Evolutionary conservation across 1,140 invertebrate genomes (phyloP).

Genomic region (Nasonia vitripennis): DNA sequence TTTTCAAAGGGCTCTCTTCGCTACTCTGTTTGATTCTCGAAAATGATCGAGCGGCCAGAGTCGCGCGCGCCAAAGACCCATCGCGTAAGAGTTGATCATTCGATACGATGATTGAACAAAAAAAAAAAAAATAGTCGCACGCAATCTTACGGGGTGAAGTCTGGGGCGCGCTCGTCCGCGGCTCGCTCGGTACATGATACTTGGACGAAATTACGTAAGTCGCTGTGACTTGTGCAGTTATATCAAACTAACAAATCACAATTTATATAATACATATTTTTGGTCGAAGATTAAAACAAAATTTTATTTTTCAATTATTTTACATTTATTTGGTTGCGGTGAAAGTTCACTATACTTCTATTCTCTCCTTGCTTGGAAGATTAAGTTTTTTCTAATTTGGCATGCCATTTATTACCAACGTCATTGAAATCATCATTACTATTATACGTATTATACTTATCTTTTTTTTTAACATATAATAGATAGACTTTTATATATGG

Average conservation of each 20-base stretch:
- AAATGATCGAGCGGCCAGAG: slow-evolving; percentile 56
- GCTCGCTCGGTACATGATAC: slow-evolving; percentile 25
- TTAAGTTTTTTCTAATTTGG: slow-evolving; percentile 74
- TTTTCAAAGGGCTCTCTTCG: slow-evolving; percentile 66
- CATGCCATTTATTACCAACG: slow-evolving; percentile 72
- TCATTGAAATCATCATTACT: slow-evolving; percentile 73
- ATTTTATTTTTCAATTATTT: slow-evolving; percentile 56
- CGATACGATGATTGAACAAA: background rate
- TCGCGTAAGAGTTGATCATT: background rate
- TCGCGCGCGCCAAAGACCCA: slow-evolving; percentile 26
- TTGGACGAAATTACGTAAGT: slow-evolving; percentile 57
- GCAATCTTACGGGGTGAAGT: slow-evolving; percentile 2
- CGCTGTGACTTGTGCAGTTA: slow-evolving; percentile 74
- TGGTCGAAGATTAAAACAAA: slow-evolving; percentile 59
- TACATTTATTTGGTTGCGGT: slow-evolving; percentile 71
- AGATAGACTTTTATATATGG: slow-evolving; percentile 22
- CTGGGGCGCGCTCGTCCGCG: slow-evolving; percentile 8
- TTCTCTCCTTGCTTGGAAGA: slow-evolving; percentile 70
- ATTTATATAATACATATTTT: slow-evolving; percentile 54
- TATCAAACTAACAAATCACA: slow-evolving; percentile 74
- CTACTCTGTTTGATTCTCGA: slow-evolving; percentile 66
- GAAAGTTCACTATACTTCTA: slow-evolving; percentile 72
- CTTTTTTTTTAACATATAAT: slow-evolving; percentile 51
- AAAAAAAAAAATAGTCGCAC: background rate
- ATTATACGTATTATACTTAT: slow-evolving; percentile 60